A percentile compares a stretch with the other conserved stretches of the same genome.
phyloP scores from a whole-genome alignment of 2,113 vertebrate genomes.

The Aspidoscelis tigris region DNA sequence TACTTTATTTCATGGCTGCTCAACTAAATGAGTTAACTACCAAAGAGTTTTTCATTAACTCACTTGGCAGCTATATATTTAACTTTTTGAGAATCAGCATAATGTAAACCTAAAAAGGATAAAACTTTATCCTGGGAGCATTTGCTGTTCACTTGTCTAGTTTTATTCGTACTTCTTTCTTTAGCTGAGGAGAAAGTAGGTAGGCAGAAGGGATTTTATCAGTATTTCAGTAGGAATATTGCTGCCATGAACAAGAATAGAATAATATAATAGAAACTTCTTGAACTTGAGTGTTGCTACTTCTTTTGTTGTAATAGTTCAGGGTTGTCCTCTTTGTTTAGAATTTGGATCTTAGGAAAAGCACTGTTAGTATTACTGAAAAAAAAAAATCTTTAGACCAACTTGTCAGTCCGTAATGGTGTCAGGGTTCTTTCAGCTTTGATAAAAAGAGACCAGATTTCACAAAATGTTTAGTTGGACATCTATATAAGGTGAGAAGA shows the following conservation, averaged over 20 bases:
- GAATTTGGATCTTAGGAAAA: neutral
- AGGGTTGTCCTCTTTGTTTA: neutral
- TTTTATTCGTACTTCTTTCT: conserved; percentile 9
- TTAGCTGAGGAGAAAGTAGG: neutral
- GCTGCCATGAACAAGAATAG: conserved; percentile 24
- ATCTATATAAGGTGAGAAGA: neutral
- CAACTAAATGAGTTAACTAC: conserved; percentile 70
- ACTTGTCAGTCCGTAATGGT: neutral
- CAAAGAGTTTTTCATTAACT: conserved; percentile 74
- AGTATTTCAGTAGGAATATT: conserved; percentile 32
- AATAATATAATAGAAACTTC: neutral
- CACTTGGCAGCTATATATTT: conserved; percentile 60
- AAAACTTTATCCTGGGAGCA: neutral
- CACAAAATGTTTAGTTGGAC: neutral
- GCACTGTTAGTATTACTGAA: neutral
- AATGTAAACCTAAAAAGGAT: conserved; percentile 31
- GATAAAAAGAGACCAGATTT: too few relatives aligned
- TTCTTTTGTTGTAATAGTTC: neutral
- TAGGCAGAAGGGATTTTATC: neutral
- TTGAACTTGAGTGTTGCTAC: neutral
- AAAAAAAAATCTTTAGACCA: neutral
- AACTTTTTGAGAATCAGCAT: neutral
- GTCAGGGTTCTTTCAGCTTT: neutral
- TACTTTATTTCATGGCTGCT: conserved; percentile 63
- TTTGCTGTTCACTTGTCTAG: neutral